Evolutionary conservation across 2,888 invertebrate genomes (phyloP).

Genomic region (Ormyrus rosae): DNA sequence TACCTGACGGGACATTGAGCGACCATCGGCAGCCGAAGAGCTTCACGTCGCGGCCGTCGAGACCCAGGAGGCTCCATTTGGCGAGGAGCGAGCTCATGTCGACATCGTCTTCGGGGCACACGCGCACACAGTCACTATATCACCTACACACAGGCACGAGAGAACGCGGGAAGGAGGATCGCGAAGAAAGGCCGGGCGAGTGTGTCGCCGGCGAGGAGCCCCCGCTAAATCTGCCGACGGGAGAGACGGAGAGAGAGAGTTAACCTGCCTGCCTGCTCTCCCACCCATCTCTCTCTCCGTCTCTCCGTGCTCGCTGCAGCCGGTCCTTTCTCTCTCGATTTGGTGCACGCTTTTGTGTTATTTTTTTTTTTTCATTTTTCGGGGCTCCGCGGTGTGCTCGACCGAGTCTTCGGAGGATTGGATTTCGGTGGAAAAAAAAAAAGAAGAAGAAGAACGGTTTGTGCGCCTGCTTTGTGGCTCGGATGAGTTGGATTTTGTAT

Average conservation of each 20-base stretch:
- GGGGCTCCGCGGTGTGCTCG: no score
- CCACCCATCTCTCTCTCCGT: slow-evolving; percentile 18
- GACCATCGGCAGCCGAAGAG: slow-evolving; percentile 77
- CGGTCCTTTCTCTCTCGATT: slow-evolving; percentile 37
- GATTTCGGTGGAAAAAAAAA: no score
- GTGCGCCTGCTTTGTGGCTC: no score
- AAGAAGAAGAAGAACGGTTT: no score
- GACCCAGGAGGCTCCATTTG: slow-evolving; percentile 75
- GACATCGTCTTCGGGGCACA: not conserved
- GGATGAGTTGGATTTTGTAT: no score
- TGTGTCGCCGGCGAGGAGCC: slow-evolving; percentile 40
- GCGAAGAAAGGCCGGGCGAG: slow-evolving; percentile 32
- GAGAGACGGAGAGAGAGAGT: slow-evolving; percentile 8
- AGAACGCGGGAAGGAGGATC: slow-evolving; percentile 5
- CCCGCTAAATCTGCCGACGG: not conserved
- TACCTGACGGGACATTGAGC: slow-evolving; percentile 66
- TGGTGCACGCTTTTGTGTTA: not conserved
- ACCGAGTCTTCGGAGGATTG: no score
- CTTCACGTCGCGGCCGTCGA: slow-evolving; percentile 77
- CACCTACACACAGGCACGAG: not conserved
- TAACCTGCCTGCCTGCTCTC: slow-evolving; percentile 4
- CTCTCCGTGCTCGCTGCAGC: not conserved
- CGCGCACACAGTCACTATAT: no score
- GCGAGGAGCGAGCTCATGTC: slow-evolving; percentile 61
- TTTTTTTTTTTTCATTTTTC: no score